These are phyloP conservation scores for Pediacus dermestoides DNA, from an alignment of 2,888 invertebrate genomes.

Conservation along the genomic window DNA sequence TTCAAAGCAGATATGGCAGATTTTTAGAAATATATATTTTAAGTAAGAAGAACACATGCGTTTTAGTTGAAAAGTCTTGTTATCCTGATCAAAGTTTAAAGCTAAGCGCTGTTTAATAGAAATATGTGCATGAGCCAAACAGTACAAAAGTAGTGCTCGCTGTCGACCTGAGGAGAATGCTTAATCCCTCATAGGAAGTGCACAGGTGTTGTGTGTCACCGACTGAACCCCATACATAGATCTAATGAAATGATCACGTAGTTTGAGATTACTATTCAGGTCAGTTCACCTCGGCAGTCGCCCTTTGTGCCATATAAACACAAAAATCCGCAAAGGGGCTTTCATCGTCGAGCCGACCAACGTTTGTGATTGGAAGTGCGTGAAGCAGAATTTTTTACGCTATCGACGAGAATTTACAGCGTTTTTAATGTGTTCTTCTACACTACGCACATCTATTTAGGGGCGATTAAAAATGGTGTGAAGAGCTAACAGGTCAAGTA, in stretches of 20 bases:
- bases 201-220: slow-evolving; percentile 29
- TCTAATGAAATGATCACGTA: slow-evolving; percentile 22
- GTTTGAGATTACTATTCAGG: slow-evolving; percentile 26
- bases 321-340: slow-evolving; percentile 21
- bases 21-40: too few species aligned
- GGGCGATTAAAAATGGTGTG: too few species aligned
- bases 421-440: too few species aligned
- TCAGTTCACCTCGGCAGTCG: slow-evolving; percentile 28
- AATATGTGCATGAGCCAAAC: slow-evolving; percentile 7
- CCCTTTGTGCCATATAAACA: slow-evolving; percentile 25
- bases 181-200: slow-evolving; percentile 25
- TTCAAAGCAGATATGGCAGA: too few species aligned
- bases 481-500: too few species aligned
- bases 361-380: slow-evolving; percentile 18
- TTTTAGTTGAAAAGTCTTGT: slow-evolving; percentile 4
- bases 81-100: slow-evolving; percentile 2
- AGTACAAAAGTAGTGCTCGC: slow-evolving; percentile 3
- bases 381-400: slow-evolving; percentile 13
- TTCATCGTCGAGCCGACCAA: slow-evolving; percentile 8
- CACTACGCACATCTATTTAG: too few species aligned
- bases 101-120: slow-evolving; percentile 1
- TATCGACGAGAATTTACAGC: too few species aligned
- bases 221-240: slow-evolving; percentile 9
- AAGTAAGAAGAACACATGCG: too few species aligned
- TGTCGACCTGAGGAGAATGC: slow-evolving; percentile 15